Percentiles rank a stretch among this genome's conserved stretches.
Conservation (phyloP, 2,797 vertebrate genomes). For the Cossypha caffra region DNA sequence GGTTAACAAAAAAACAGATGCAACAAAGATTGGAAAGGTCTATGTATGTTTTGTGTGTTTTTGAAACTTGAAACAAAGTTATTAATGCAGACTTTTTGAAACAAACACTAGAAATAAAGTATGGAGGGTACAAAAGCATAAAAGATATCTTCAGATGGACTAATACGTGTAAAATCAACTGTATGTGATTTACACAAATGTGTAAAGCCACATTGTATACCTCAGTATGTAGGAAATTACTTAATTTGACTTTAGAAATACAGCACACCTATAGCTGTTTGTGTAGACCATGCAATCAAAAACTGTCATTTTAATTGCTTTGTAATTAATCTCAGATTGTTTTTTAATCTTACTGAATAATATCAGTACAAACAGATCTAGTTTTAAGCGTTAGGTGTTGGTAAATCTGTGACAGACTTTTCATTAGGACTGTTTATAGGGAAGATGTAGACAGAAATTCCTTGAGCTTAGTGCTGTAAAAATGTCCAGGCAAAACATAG, state of each 20-base stretch:
- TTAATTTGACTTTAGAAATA: neutral
- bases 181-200: neutral
- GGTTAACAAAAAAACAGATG: neutral
- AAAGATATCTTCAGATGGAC: neutral
- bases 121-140: neutral
- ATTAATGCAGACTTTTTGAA: neutral
- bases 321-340: neutral
- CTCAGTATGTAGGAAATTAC: neutral
- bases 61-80: neutral
- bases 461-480: neutral
- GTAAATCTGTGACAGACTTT: neutral
- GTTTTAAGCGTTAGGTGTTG: neutral
- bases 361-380: neutral
- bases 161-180: neutral
- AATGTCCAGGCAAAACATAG: slow-evolving; percentile 6
- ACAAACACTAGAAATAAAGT: neutral
- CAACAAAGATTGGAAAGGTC: neutral
- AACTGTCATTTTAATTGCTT: neutral
- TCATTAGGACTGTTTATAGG: neutral
- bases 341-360: neutral
- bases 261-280: neutral
- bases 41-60: neutral
- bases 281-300: neutral
- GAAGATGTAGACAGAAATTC: neutral
- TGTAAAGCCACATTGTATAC: neutral